Base-by-base conservation (phyloP, 2,113 vertebrate species). In the Phalacrocorax carbo region DNA sequence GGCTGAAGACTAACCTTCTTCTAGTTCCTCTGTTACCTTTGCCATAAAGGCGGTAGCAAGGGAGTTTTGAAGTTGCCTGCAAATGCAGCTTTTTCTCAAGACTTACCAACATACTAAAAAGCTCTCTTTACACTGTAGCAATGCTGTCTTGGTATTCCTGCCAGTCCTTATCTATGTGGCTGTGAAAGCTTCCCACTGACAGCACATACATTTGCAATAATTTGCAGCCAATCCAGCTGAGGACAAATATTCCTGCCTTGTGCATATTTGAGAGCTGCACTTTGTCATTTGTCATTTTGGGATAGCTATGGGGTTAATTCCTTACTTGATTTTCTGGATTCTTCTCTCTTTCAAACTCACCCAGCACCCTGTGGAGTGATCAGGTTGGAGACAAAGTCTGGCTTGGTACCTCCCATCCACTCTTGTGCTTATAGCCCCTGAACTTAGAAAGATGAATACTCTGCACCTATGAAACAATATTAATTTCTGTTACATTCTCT, bases 391-490 rank as follows among this genome's bases (percentile, higher is more conserved):
- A 22, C 14, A 26, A 71, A 65, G 19, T 40, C 48, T 55, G 40
- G 7, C 40, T 72, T 82, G 27, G 21, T 27, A 40, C n/a, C 32
- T 93, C 17, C n/a, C 36, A 42, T 26, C 34, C 30, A 61, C 54
- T 49, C 16, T 16, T 27, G 0, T 23, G 11, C 27, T 86, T 69
- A 18, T 13, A 71, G 65, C 7, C 25, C 38, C 32, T 38, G 25
- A 68, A 48, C 13, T 65, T 69, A 44, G 60, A 51, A 81, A 61
- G 22, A 14, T 17, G 64, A 42, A 72, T 38, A 22, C 30, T 72
- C 34, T 48, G 34, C 66, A 68, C 60, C 34, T 57, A 5, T 30
- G n/a, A 72, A 58, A 66, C 0, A 0, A 5, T 38, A 29, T 21
- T 76, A 87, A 18, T 61, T 91, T 85, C 58, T 85, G 16, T 62